phyloP scores from a whole-genome alignment of 2,113 vertebrate genomes.

The Oncorhynchus kisutch region DNA sequence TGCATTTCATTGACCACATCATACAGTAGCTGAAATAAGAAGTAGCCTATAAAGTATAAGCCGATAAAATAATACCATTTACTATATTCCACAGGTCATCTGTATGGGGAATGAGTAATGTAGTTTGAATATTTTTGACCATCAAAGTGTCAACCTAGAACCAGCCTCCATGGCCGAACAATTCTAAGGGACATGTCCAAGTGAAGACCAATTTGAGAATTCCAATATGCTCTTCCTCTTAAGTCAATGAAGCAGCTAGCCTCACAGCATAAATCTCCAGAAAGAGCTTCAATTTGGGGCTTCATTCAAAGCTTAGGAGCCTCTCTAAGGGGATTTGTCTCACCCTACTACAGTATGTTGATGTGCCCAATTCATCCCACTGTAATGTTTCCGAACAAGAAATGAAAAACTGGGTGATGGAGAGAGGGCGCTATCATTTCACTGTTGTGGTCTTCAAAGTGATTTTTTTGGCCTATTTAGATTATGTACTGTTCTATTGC shows the following conservation, averaged over 20 bases:
- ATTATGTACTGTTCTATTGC: too few species aligned
- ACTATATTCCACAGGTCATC: too few species aligned
- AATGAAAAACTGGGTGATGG: not conserved
- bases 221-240: not conserved
- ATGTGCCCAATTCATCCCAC: constrained; percentile 3
- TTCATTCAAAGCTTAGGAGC: constrained; percentile 32
- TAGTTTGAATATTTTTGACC: constrained; percentile 20
- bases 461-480: not conserved
- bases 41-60: too few species aligned
- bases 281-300: constrained; percentile 31
- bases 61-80: too few species aligned
- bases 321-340: constrained; percentile 12
- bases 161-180: constrained; percentile 16
- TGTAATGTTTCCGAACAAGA: constrained; percentile 5
- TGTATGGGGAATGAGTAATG: not conserved
- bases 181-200: constrained; percentile 20
- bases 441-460: not conserved
- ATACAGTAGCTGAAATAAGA: too few species aligned
- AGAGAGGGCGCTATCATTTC: not conserved
- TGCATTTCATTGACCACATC: too few species aligned
- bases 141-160: constrained; percentile 34
- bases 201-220: constrained; percentile 8
- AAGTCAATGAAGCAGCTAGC: constrained; percentile 6
- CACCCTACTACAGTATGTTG: constrained; percentile 6
- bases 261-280: constrained; percentile 13